phyloP scores from a whole-genome alignment of 2,113 vertebrate species.

The Prolemur simus region DNA sequence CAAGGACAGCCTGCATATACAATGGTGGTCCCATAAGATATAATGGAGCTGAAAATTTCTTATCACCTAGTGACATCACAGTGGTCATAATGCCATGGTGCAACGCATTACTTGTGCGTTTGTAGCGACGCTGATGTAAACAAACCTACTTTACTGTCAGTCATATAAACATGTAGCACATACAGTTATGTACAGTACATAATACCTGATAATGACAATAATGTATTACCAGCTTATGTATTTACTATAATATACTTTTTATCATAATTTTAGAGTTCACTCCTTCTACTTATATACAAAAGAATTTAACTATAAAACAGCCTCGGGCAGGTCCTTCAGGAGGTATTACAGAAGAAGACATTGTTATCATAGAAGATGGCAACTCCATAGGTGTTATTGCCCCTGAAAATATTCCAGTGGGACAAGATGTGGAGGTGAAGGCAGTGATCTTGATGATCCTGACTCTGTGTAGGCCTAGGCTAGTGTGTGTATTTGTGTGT shows the following conservation, averaged over 20 bases:
- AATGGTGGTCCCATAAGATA: neutral
- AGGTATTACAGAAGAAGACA: neutral
- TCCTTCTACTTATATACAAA: neutral
- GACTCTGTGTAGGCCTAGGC: neutral
- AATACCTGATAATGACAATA: neutral
- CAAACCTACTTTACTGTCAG: neutral
- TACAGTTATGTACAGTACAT: neutral
- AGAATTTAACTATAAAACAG: neutral
- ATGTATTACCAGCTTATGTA: neutral
- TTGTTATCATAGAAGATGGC: neutral
- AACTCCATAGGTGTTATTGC: neutral
- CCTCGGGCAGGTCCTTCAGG: neutral
- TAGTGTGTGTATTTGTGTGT: neutral
- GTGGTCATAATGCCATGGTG: neutral
- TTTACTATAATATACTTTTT: neutral
- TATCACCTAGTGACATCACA: neutral
- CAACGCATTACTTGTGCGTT: neutral
- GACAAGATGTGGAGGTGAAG: neutral
- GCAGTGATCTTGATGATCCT: neutral
- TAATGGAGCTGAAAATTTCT: neutral
- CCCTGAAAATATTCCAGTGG: neutral
- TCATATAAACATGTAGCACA: neutral
- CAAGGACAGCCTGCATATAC: neutral
- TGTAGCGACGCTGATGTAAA: neutral
- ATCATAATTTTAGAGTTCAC: neutral